phyloP scores from a whole-genome alignment of 2,888 invertebrate species.

The Corythucha ciliata region DNA sequence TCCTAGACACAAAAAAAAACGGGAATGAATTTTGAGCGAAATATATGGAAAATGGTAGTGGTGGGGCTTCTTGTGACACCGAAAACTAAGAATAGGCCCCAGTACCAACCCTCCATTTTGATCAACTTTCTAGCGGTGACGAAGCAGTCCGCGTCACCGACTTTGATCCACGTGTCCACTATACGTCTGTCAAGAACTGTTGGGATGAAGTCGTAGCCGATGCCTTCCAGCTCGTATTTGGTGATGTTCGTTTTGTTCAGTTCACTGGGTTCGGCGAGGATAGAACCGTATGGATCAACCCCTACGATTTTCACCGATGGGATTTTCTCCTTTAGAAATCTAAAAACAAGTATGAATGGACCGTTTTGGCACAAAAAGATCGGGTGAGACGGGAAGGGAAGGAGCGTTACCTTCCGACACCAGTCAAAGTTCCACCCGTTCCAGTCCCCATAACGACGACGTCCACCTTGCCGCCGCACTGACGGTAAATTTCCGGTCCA shows the following conservation, averaged over 20 bases:
- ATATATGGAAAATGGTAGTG: too few species aligned
- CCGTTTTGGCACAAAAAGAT: too few species aligned
- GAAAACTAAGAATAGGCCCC: too few species aligned
- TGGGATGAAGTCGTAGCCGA: slow-evolving; percentile 95
- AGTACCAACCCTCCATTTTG: not conserved
- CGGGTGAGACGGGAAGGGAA: not conserved
- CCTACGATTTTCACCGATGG: slow-evolving; percentile 73
- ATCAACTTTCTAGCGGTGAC: slow-evolving; percentile 2
- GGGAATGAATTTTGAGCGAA: too few species aligned
- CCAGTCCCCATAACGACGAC: slow-evolving; percentile 81
- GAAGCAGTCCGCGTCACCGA: too few species aligned
- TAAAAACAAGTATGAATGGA: too few species aligned
- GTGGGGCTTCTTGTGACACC: too few species aligned
- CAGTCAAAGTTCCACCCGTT: slow-evolving; percentile 90
- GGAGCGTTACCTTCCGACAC: slow-evolving; percentile 57
- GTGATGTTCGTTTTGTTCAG: slow-evolving; percentile 61
- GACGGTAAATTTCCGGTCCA: slow-evolving; percentile 83
- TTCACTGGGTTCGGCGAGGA: slow-evolving; percentile 70
- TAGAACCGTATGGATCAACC: slow-evolving; percentile 87
- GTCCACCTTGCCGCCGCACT: slow-evolving; percentile 73
- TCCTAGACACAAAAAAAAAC: not conserved
- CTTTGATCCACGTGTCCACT: slow-evolving; percentile 82
- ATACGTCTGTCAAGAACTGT: slow-evolving; percentile 62
- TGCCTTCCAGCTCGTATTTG: slow-evolving; percentile 84
- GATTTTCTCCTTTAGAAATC: slow-evolving; percentile 70